Percentiles rank a stretch among this genome's conserved stretches.
Conservation (phyloP, 2,797 vertebrate species). For the Sebastes cheni region DNA sequence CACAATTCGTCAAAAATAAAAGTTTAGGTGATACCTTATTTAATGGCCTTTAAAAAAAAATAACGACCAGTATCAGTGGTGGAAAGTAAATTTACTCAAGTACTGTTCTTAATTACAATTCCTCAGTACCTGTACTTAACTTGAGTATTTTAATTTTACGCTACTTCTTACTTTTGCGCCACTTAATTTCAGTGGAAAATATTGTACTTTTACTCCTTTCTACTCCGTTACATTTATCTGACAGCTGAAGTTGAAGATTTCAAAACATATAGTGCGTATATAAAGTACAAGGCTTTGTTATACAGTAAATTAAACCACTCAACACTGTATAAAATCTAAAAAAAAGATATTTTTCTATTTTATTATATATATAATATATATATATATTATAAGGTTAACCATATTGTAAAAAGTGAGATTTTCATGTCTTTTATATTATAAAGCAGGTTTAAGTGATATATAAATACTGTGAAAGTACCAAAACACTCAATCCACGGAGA, state of each 20-base stretch:
- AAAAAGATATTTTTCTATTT: background rate
- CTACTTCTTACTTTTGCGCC: background rate
- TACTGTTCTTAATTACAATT: rapidly evolving
- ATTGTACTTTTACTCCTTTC: background rate
- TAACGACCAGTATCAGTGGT: too few species aligned
- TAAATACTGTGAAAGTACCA: too few species aligned
- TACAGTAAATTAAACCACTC: background rate
- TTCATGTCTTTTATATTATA: too few species aligned
- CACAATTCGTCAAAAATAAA: background rate
- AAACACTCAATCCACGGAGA: too few species aligned
- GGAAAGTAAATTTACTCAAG: background rate
- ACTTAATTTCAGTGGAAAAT: background rate
- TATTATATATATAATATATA: too few species aligned
- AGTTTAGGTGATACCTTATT: too few species aligned
- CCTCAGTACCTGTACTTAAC: background rate
- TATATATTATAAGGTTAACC: too few species aligned
- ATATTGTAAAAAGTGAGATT: too few species aligned
- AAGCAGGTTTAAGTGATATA: too few species aligned
- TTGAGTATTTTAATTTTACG: background rate
- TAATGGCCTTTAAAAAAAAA: too few species aligned
- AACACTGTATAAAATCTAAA: background rate
- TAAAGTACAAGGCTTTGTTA: background rate
- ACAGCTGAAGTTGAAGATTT: background rate
- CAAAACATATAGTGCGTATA: background rate
- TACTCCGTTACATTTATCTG: background rate